Evolutionary conservation across 1,140 invertebrate species (phyloP).

Genomic region (Drosophila elegans): DNA sequence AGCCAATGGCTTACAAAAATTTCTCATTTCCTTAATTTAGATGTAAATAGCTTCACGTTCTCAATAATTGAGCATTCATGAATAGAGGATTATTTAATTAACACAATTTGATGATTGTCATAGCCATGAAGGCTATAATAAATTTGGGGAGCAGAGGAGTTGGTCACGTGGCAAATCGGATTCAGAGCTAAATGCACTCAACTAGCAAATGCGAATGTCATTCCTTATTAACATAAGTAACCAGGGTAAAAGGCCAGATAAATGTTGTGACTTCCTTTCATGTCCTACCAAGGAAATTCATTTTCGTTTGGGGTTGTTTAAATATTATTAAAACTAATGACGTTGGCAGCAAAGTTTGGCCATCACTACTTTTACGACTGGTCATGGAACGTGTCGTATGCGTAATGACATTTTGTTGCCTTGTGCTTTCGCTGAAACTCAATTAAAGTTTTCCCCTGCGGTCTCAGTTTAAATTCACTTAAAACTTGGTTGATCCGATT

Average conservation of each 20-base stretch:
- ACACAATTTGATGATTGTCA: slow-evolving; percentile 25
- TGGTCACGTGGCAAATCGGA: slow-evolving; percentile 28
- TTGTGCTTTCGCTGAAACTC: slow-evolving; percentile 66
- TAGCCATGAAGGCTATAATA: not conserved
- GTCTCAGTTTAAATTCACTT: slow-evolving; percentile 72
- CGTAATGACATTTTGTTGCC: slow-evolving; percentile 70
- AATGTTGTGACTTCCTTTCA: slow-evolving; percentile 64
- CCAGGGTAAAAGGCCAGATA: slow-evolving; percentile 10
- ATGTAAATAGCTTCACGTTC: slow-evolving; percentile 10
- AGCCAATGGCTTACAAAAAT: not conserved
- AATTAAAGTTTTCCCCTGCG: slow-evolving; percentile 57
- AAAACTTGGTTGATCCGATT: slow-evolving; percentile 42
- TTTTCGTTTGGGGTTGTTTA: slow-evolving; percentile 37
- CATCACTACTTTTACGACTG: slow-evolving; percentile 35
- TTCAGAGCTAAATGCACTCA: slow-evolving; percentile 11
- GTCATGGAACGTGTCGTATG: slow-evolving; percentile 63
- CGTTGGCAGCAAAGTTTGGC: slow-evolving; percentile 60
- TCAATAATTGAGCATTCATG: slow-evolving; percentile 1
- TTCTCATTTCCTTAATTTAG: not conserved
- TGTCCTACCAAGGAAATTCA: slow-evolving; percentile 29
- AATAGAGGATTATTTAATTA: slow-evolving; percentile 24
- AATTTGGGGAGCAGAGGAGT: not conserved
- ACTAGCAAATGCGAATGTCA: slow-evolving; percentile 46
- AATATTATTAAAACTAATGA: slow-evolving; percentile 82
- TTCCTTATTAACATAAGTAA: slow-evolving; percentile 35